Conservation (phyloP, 2,888 invertebrate species). For the Apamea sordens region DNA sequence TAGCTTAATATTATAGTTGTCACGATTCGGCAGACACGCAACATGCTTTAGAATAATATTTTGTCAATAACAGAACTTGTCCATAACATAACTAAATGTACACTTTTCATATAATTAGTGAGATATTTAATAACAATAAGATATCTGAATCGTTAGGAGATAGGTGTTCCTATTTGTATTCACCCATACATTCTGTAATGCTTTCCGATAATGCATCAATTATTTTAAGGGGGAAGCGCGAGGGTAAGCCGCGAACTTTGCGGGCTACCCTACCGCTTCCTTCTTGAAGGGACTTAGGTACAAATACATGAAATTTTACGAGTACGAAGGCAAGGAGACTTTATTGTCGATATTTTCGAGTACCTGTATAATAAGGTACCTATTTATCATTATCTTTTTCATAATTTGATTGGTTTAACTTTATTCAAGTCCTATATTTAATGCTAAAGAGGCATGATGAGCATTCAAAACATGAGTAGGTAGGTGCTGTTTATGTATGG, state of each 20-base stretch:
- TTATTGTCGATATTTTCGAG: constrained; percentile 62
- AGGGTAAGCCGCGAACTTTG: neutral
- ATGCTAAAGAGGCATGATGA: constrained; percentile 5
- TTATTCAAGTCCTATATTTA: constrained; percentile 9
- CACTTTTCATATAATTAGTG: constrained; percentile 63
- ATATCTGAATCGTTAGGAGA: constrained; percentile 66
- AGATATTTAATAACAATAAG: constrained; percentile 67
- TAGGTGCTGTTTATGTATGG: neutral
- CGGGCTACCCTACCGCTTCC: neutral
- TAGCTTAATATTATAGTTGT: constrained; percentile 44
- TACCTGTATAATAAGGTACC: constrained; percentile 8
- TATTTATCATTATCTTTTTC: constrained; percentile 11
- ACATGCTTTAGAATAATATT: constrained; percentile 82
- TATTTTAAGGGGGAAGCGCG: neutral
- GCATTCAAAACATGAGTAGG: neutral
- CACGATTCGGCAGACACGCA: constrained; percentile 76
- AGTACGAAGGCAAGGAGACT: constrained; percentile 45
- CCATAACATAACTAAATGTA: constrained; percentile 68
- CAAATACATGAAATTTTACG: constrained; percentile 18
- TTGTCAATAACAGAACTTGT: constrained; percentile 74
- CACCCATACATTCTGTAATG: constrained; percentile 77
- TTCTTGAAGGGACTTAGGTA: constrained; percentile 19
- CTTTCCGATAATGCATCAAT: constrained; percentile 26
- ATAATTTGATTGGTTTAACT: constrained; percentile 28
- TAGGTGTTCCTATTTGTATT: constrained; percentile 63